Conservation (phyloP, 2,113 vertebrate genomes). For the Xenopus borealis region DNA sequence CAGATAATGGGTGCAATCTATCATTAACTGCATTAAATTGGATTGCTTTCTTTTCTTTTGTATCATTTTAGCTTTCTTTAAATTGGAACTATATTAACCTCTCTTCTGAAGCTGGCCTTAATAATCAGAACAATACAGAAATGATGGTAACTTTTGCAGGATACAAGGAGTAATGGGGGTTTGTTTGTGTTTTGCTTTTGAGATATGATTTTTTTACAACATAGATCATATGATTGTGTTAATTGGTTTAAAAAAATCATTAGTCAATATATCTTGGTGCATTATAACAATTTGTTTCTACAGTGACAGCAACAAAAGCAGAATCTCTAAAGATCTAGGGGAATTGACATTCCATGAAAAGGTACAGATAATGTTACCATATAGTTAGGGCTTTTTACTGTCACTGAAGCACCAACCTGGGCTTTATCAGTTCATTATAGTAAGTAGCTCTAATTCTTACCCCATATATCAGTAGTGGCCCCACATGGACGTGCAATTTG, state of each 20-base stretch:
- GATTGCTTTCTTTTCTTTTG: conserved; percentile 1
- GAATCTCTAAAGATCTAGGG: too few relatives aligned
- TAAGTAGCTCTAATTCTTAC: too few relatives aligned
- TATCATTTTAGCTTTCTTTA: not conserved
- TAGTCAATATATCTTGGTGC: not conserved
- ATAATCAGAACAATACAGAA: conserved; percentile 13
- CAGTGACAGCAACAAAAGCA: too few relatives aligned
- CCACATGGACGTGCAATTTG: too few relatives aligned
- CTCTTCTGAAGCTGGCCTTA: not conserved
- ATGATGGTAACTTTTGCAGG: not conserved
- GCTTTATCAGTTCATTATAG: too few relatives aligned
- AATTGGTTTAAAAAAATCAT: not conserved
- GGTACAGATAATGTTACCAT: too few relatives aligned
- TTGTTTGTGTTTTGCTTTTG: not conserved
- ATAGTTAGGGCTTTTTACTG: too few relatives aligned
- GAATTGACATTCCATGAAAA: too few relatives aligned
- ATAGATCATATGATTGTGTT: not conserved
- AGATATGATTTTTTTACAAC: not conserved
- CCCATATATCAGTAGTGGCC: too few relatives aligned
- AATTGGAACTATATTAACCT: conserved; percentile 17
- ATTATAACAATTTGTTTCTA: too few relatives aligned
- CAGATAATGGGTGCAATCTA: conserved; percentile 9
- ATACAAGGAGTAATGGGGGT: conserved; percentile 7
- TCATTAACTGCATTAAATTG: conserved; percentile 3
- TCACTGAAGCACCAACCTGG: too few relatives aligned